These are phyloP conservation scores for Poliocrania exsul DNA, from an alignment of 2,797 vertebrate genomes.

Conservation along the genomic window DNA sequence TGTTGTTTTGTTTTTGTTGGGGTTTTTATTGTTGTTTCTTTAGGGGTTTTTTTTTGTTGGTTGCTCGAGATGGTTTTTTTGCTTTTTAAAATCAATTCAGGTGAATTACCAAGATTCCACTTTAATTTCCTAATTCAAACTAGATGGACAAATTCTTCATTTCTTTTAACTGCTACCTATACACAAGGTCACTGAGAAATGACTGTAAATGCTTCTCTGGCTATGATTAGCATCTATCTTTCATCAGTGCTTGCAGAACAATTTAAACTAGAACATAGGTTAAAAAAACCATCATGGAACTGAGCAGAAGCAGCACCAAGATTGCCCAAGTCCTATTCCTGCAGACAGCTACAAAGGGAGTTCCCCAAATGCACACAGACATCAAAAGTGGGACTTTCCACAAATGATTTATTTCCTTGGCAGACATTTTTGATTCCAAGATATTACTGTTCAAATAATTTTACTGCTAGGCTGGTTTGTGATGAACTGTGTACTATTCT, in stretches of 20 bases:
- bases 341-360: not conserved
- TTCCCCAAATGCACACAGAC: not conserved
- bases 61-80: not conserved
- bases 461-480: not conserved
- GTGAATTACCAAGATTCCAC: not conserved
- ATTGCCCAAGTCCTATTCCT: not conserved
- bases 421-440: not conserved
- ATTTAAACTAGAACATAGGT: not conserved
- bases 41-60: not conserved
- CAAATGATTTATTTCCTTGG: not conserved
- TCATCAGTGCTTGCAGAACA: not conserved
- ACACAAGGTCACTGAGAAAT: not conserved
- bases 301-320: not conserved
- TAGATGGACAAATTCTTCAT: not conserved
- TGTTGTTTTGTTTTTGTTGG: not conserved
- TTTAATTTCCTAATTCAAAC: not conserved
- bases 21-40: not conserved
- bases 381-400: not conserved
- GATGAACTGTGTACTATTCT: not conserved
- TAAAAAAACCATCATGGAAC: fast-evolving
- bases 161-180: not conserved
- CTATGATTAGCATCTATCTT: not conserved
- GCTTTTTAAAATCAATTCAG: not conserved
- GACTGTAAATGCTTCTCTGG: not conserved
- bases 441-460: not conserved